Conservation (phyloP, 2,888 invertebrate genomes). For the Chorisops tibialis region DNA sequence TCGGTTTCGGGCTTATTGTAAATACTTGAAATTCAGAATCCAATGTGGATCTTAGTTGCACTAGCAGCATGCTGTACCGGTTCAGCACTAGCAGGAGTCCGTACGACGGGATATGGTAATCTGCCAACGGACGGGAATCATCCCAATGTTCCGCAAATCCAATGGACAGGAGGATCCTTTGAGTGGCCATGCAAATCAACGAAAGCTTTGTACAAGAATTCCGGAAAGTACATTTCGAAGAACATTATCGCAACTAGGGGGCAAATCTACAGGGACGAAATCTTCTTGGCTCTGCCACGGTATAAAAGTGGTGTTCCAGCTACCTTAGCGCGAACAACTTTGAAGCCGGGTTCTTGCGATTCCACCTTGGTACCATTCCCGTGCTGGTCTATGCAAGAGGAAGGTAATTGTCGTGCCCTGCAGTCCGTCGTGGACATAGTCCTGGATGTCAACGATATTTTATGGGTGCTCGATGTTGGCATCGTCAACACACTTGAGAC, state of each 20-base stretch:
- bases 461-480: slow-evolving; percentile 73
- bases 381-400: slow-evolving; percentile 62
- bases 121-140: slow-evolving; percentile 41
- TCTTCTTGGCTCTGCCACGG: slow-evolving; percentile 59
- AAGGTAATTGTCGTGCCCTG: slow-evolving; percentile 61
- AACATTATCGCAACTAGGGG: slow-evolving; percentile 61
- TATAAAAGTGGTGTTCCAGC: slow-evolving; percentile 64
- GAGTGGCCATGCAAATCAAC: slow-evolving; percentile 56
- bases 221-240: slow-evolving; percentile 57
- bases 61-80: slow-evolving; percentile 25
- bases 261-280: slow-evolving; percentile 57
- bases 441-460: slow-evolving; percentile 60
- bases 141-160: slow-evolving; percentile 39
- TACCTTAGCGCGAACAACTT: slow-evolving; percentile 59
- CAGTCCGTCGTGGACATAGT: slow-evolving; percentile 69
- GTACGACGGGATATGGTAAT: slow-evolving; percentile 42
- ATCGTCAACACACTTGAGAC: slow-evolving; percentile 64
- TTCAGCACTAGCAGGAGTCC: slow-evolving; percentile 33
- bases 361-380: slow-evolving; percentile 61
- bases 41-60: slow-evolving; percentile 27
- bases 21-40: neutral
- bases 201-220: slow-evolving; percentile 57
- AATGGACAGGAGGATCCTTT: slow-evolving; percentile 54
- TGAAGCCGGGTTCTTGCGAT: slow-evolving; percentile 54
- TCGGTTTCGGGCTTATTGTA: neutral